Evolutionary conservation across 1,140 invertebrate genomes (phyloP), one percentile per base, ranked within the genome.

Genomic region (Drosophila auraria): DNA sequence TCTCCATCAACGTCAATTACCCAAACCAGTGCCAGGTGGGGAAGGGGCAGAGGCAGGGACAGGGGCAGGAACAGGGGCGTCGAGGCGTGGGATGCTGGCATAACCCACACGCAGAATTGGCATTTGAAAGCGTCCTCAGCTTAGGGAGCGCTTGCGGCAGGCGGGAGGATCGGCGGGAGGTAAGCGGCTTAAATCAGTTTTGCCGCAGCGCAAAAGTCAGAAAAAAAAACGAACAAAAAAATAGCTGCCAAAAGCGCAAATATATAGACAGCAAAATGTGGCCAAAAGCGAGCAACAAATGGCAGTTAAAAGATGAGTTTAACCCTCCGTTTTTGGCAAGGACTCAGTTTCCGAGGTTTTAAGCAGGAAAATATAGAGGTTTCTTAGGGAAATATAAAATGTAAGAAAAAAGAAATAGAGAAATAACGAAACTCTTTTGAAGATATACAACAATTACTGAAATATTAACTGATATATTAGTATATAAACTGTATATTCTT

Each of bases 171-270:
- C 17, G 65, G 44, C 27, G 20, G 17, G 17, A n/a, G 36, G 73
- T 87, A 89, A 89, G 84, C 84, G 84, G 84, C 73, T 89, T 89
- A 86, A 82, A 86, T 82, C 82, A 90, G 81, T 84, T 83, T 83
- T 71, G 77, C 64, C 49, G 45, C 59, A 74, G 44, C 44, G 33
- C 57, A 69, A 81, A 82, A 89, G 74, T 73, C 69, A 82, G 69
- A 82, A 84, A 25, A 57, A 49, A 59, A 54, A 47, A 30, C 61
- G 42, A 60, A n/a, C n/a, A 78, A 68, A 53, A 14, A n/a, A 15
- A 12, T 1, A 33, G 3, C 2, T 11, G 3, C 2, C 11, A 0
- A 2, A 11, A 17, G 11, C 2, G 9, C 15, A 56, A 36, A 14
- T 47, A 65, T 42, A 49, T 3, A 42, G 23, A 17, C 44, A 40